These are phyloP conservation scores for Cephonodes hylas DNA, from an alignment of 2,888 invertebrate genomes.

Conservation along the genomic window DNA sequence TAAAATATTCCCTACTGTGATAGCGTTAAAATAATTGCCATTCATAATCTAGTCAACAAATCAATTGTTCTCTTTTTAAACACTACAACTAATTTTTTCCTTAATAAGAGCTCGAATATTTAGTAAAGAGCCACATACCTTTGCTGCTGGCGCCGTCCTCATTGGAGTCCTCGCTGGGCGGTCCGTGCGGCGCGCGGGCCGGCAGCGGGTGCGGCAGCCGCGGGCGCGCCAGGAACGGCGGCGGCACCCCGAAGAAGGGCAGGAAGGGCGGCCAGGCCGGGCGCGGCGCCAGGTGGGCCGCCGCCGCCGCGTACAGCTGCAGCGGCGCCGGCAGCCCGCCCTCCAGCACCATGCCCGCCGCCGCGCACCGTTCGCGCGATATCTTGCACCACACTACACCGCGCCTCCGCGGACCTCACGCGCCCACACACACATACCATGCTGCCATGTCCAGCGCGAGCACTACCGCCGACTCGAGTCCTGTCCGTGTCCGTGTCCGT, in stretches of 20 bases:
- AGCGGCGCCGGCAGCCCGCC: conserved; percentile 85
- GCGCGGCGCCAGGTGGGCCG: conserved; percentile 80
- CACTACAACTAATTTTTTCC: no score
- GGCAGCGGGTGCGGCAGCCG: conserved; percentile 68
- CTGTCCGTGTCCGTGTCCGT: background rate
- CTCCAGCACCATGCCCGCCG: conserved; percentile 83
- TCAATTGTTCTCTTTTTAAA: no score
- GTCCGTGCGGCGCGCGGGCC: conserved; percentile 69
- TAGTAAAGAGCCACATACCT: conserved; percentile 55
- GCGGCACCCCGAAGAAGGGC: conserved; percentile 81
- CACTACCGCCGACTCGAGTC: conserved; percentile 19
- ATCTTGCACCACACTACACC: conserved; percentile 46
- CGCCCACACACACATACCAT: conserved; percentile 34
- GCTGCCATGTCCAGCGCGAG: conserved; percentile 45
- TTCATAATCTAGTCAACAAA: no score
- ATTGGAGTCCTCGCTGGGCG: conserved; percentile 79
- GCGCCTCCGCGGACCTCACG: conserved; percentile 34
- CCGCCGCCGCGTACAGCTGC: conserved; percentile 86
- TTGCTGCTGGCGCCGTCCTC: conserved; percentile 78
- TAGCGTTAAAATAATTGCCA: no score
- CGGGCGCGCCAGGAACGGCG: conserved; percentile 78
- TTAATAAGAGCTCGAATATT: no score
- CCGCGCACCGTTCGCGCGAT: conserved; percentile 48
- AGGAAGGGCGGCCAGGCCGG: conserved; percentile 84
- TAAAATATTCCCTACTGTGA: no score